Percentiles rank a stretch among this genome's conserved stretches.
These are phyloP conservation scores for Tachuris rubrigastra DNA, from an alignment of 2,113 vertebrate genomes.

Conservation along the genomic window DNA sequence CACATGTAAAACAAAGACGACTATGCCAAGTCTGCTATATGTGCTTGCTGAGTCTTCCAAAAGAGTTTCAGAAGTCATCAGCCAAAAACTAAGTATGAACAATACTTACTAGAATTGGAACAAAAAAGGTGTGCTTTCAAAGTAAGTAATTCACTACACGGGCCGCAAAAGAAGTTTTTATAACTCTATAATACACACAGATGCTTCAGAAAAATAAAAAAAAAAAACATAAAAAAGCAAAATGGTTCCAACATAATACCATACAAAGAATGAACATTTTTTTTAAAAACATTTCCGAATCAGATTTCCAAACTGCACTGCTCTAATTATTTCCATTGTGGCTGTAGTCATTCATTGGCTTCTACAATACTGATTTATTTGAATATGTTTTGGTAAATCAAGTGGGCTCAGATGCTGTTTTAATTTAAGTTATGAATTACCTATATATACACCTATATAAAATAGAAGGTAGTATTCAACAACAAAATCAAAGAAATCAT, in stretches of 20 bases:
- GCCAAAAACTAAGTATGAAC: neutral
- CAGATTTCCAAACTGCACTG: neutral
- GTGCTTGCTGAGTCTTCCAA: neutral
- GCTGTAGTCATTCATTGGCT: neutral
- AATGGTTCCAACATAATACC: neutral
- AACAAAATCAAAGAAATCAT: neutral
- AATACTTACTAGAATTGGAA: neutral
- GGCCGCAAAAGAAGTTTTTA: neutral
- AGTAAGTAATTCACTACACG: neutral
- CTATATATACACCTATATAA: neutral
- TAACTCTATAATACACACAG: neutral
- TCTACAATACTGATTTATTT: neutral
- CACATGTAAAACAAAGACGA: neutral
- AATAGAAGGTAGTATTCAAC: neutral
- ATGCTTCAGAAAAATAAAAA: neutral
- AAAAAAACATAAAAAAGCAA: neutral
- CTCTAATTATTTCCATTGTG: neutral
- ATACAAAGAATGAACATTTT: neutral
- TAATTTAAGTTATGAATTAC: neutral
- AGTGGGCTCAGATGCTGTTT: neutral
- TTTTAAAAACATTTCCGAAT: neutral
- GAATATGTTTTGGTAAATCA: neutral
- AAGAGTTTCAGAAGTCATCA: neutral
- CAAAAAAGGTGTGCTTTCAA: neutral
- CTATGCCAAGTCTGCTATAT: neutral